Base-by-base conservation (phyloP, 1,140 invertebrate species). In the Notospermus geniculatus region DNA sequence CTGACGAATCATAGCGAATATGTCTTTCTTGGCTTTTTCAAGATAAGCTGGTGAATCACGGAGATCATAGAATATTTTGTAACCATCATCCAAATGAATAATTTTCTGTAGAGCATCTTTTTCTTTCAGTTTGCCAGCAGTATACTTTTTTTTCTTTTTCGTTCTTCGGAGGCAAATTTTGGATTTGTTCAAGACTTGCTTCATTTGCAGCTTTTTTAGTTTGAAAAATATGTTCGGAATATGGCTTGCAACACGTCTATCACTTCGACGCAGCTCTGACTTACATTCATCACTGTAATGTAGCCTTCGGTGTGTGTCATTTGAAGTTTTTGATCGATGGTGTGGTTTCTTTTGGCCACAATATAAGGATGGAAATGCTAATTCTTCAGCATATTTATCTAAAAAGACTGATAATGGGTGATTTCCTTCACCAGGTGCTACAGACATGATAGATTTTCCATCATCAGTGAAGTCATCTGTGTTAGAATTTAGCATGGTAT, bases 171-270 rank as follows among this genome's bases (percentile, higher is more conserved):
- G 54, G 27, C 62, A 59, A 27, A 69, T 53, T 22, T 50, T 30
- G 2, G 61, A 57, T 58, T 63, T 62, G 32, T 64, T 65, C 23
- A 52, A 30, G 19, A 69, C 28, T 29, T 62, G 60, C 50, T 69
- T 69, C 27, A 69, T 59, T 54, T 69, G 65, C 13, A 69, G 52
- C 57, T 64, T 69, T 56, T 69, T 67, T 30, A 9, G 41, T 69
- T 67, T 54, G 59, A 69, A 61, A 65, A 69, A 17, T 63, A 32
- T 50, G 65, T 70, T 39, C 27, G 55, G 41, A 27, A 63, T 54
- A 30, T 53, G 65, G 1, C n/a, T 61, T 2, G 65, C 30, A 45
- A 59, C 54, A 58, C 65, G 41, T 58, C 54, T 22, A 50, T 69
- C 65, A 15, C 29, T 25, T 56, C 45, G 57, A 53, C 65, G 54